phyloP scores from a whole-genome alignment of 2,113 vertebrate genomes.

The Pomatostomus ruficeps region DNA sequence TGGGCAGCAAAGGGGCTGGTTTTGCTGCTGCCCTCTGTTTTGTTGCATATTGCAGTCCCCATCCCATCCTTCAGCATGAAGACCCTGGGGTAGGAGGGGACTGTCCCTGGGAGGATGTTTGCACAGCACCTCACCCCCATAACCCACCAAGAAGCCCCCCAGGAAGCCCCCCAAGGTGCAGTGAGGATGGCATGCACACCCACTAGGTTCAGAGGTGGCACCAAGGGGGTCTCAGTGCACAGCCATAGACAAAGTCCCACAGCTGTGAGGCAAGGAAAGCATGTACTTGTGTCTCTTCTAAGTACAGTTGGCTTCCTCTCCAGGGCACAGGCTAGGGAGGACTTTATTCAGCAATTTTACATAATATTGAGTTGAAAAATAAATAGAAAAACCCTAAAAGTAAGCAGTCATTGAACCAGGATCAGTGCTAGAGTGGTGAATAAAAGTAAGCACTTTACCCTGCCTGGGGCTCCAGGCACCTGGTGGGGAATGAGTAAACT shows the following conservation, averaged over 20 bases:
- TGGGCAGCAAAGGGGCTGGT: neutral
- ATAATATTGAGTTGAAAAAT: neutral
- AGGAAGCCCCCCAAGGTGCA: neutral
- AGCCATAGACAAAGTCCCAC: accelerated
- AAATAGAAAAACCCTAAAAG: neutral
- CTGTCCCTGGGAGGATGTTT: neutral
- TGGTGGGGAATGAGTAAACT: neutral
- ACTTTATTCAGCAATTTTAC: neutral
- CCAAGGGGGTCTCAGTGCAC: neutral
- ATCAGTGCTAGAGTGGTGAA: neutral
- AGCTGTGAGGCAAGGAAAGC: neutral
- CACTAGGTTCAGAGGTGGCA: neutral
- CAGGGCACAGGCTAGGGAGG: neutral
- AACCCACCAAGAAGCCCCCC: neutral
- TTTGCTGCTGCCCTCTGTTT: neutral
- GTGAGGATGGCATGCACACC: neutral
- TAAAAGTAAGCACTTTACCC: neutral
- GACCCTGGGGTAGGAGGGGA: neutral
- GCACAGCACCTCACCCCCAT: neutral
- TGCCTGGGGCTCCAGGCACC: neutral
- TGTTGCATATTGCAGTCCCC: neutral
- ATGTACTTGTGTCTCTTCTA: neutral
- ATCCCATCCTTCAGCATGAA: accelerated
- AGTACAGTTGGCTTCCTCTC: neutral
- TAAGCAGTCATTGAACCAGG: neutral